These are phyloP conservation scores for Dendroctonus valens DNA, from an alignment of 1,140 invertebrate genomes.

Conservation along the genomic window DNA sequence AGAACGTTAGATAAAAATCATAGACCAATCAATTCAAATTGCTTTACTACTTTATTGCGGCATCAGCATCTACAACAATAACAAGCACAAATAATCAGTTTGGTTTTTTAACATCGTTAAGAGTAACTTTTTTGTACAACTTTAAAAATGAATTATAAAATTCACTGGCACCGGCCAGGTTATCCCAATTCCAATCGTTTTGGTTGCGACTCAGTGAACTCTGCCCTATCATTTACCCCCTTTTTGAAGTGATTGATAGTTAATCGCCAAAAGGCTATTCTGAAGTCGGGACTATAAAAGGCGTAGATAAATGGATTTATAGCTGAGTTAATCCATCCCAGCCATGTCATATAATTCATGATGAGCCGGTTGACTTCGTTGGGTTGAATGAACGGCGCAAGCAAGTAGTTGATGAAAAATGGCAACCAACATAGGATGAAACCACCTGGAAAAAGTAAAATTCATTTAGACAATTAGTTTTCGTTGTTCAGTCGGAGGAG, in stretches of 20 bases:
- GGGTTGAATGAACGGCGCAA: slow-evolving; percentile 68
- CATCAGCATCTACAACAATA: slow-evolving; percentile 10
- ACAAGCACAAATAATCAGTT: neutral
- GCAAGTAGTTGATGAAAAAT: slow-evolving; percentile 84
- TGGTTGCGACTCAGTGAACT: slow-evolving; percentile 46
- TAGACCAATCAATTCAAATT: neutral
- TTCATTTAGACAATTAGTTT: neutral
- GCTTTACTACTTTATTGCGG: neutral
- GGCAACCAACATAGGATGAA: slow-evolving; percentile 89
- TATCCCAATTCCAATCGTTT: slow-evolving; percentile 38
- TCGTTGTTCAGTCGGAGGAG: neutral
- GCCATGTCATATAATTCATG: slow-evolving; percentile 83
- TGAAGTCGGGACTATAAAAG: slow-evolving; percentile 82
- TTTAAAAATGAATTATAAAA: too few species aligned
- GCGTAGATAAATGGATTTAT: slow-evolving; percentile 88
- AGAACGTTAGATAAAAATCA: too few species aligned
- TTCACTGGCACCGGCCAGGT: neutral
- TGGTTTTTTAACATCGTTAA: neutral
- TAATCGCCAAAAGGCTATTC: slow-evolving; percentile 78
- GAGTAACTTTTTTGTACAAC: neutral
- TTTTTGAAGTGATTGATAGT: slow-evolving; percentile 58
- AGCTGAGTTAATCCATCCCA: slow-evolving; percentile 90
- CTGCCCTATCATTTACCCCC: slow-evolving; percentile 31
- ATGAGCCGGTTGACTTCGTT: slow-evolving; percentile 60
- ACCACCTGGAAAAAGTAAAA: slow-evolving; percentile 50